Evolutionary conservation across 2,113 vertebrate species (phyloP), one percentile per base, ranked within the genome.

Genomic region (Actenoides hombroni): DNA sequence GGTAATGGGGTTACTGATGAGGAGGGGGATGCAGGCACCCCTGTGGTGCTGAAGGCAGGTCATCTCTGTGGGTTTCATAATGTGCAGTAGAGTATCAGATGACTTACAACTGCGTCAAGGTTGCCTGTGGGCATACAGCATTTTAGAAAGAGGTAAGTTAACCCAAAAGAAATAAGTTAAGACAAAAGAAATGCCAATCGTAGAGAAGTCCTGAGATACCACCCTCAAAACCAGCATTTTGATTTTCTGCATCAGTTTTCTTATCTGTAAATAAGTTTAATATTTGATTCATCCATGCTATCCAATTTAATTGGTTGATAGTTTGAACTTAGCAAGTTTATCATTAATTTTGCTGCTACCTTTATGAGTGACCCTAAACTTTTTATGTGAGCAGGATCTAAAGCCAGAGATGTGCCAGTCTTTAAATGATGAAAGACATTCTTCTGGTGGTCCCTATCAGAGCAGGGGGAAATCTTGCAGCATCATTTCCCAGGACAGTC

Each of bases 261-360:
- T 71, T 75, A 59, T 82, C 67, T 87, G 54, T 82, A 95, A 94
- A 91, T 92, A 96, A 84, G 37, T 65, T 96, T 87, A 91, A 95
- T 94, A 87, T 94, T 96, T 92, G 82, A 92, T 93, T 83, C 57
- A 82, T 29, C 13, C 48, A 35, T 84, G 15, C 37, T 94, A n/a
- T 87, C 87, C 19, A 6, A 40, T 94, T 94, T 91, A 94, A 82
- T 85, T 94, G n/a, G 65, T 68, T 95, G 86, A 84, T 91, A 82
- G 80, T 42, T 94, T 88, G 76, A 92, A 57, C 77, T 89, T 91
- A 86, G 56, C 68, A 91, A 96, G 70, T 92, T 95, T 96, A 87
- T 67, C 70, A 46, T 82, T 92, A 86, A 88, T 95, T 92, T 92
- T 82, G 63, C 31, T 85, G 8, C 70, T 89, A 76, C 57, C 86